phyloP scores from a whole-genome alignment of 2,888 invertebrate species.

The Limnephilus marmoratus region DNA sequence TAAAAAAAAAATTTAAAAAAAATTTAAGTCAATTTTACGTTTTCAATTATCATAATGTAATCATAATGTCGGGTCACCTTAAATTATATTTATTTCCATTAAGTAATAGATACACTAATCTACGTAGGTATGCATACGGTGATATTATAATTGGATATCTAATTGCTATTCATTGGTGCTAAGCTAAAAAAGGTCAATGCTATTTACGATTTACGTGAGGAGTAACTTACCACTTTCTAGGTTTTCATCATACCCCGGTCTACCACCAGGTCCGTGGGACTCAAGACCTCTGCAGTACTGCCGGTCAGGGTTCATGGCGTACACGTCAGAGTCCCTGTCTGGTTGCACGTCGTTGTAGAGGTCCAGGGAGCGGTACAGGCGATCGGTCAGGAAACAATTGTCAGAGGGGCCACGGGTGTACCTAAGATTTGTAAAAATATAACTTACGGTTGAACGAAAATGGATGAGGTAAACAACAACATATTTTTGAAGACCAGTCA shows the following conservation, averaged over 20 bases:
- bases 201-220: neutral
- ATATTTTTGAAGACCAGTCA: neutral
- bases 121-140: no score
- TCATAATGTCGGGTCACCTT: no score
- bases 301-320: constrained; percentile 82
- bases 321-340: constrained; percentile 87
- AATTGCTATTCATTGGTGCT: no score
- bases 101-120: no score
- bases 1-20: no score
- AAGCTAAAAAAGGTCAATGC: no score
- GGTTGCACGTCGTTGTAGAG: constrained; percentile 85
- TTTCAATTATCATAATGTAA: no score
- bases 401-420: constrained; percentile 80
- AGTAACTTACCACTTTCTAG: constrained; percentile 74
- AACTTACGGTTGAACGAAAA: neutral
- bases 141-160: no score
- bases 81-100: no score
- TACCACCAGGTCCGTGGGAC: constrained; percentile 52
- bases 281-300: constrained; percentile 72
- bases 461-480: neutral
- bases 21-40: no score
- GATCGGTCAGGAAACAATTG: constrained; percentile 87
- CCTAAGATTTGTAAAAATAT: constrained; percentile 68
- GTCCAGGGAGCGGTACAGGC: constrained; percentile 83
- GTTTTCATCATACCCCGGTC: constrained; percentile 69